Conservation (phyloP, 2,888 invertebrate genomes). For the Aradus depressus region DNA sequence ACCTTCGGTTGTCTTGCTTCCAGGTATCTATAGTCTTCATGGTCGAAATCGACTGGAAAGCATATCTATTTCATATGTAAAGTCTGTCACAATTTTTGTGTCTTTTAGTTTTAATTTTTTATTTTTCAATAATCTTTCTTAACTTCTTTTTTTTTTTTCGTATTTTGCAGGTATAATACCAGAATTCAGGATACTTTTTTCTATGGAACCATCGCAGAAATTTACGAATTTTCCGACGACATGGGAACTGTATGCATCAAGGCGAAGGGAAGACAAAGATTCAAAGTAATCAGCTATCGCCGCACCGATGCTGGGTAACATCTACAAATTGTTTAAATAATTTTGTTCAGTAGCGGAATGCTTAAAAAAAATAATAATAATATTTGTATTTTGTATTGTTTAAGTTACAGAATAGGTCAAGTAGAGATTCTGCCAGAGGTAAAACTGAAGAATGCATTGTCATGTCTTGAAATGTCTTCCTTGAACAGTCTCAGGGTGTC, state of each 20-base stretch:
- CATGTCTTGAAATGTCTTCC: constrained; percentile 9
- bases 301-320: constrained; percentile 39
- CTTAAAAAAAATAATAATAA: no score
- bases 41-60: not conserved
- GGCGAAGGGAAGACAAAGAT: constrained; percentile 66
- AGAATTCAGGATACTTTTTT: constrained; percentile 8
- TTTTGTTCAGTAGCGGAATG: not conserved
- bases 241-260: constrained; percentile 44
- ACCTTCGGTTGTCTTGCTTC: constrained; percentile 53
- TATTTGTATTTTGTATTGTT: not conserved
- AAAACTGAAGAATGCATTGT: constrained; percentile 18
- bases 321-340: not conserved
- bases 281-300: constrained; percentile 45
- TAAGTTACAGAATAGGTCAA: constrained; percentile 15
- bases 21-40: constrained; percentile 32
- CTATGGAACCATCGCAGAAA: constrained; percentile 53
- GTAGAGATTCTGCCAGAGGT: constrained; percentile 22
- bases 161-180: not conserved
- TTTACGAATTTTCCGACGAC: constrained; percentile 48
- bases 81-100: not conserved
- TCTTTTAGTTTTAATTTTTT: not conserved
- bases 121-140: not conserved
- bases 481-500: constrained; percentile 5
- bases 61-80: not conserved
- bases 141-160: not conserved